Evolutionary conservation across 2,113 vertebrate genomes (phyloP), one percentile per base, ranked within the genome.

Genomic region (Osmerus eperlanus): DNA sequence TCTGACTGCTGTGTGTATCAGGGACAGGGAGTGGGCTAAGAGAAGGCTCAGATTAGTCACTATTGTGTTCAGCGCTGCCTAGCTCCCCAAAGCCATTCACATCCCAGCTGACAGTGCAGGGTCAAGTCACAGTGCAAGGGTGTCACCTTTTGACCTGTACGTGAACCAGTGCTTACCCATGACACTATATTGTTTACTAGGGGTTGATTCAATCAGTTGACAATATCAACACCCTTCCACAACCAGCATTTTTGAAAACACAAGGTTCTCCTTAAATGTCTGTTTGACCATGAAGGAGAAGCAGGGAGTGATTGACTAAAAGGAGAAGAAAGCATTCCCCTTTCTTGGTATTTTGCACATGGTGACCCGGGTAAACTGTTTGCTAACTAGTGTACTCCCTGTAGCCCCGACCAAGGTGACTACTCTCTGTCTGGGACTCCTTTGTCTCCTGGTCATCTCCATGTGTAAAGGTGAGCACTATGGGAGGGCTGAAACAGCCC

Each of bases 381-480:
- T 56, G 72, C 77, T 73, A 69, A 2, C n/a, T 77, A 76, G 72
- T 76, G 78, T 80, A 2, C 41, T 47, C 41, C 9, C 41, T 47
- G 41, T 47, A 47, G 7, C 41, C 9, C 41, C 41, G 41, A 47
- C 41, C 8, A 47, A 47, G 41, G 41, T 47, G 41, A 47, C 41
- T 47, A 47, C 41, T 47, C 41, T 47, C 41, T 47, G 41, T 47
- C 41, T 47, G 41, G 41, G 41, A 8, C 67, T 78, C 29, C 55
- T 18, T 47, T 0, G 18, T 23, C 28, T 36, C 74, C 56, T 63
- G 68, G 82, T 66, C 75, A 80, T 89, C 80, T 88, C 81, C 85
- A 86, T 86, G 28, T 78, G 78, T 85, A 72, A 84, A 81, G 75
- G 59, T 51, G 19, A 67, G 56, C 83, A 59, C 85, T 14, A 73